phyloP scores from a whole-genome alignment of 2,888 invertebrate genomes.

The Protodeltote pygarga region DNA sequence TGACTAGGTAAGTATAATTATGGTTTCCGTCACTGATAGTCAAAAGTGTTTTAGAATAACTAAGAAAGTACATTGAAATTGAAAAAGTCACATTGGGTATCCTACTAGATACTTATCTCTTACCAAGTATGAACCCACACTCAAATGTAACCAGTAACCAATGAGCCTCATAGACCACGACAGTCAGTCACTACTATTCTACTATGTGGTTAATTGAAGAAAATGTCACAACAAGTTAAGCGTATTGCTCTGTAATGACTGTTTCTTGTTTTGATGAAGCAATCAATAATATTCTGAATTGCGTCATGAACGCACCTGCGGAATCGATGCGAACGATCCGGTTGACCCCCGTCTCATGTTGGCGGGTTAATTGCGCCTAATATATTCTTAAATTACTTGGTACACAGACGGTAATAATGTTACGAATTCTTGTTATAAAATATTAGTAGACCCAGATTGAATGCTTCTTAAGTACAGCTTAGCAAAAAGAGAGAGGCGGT shows the following conservation, averaged over 20 bases:
- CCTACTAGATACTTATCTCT: too few species aligned
- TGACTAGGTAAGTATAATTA: too few species aligned
- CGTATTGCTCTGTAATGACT: not conserved
- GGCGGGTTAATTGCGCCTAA: conserved; percentile 24
- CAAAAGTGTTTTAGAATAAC: too few species aligned
- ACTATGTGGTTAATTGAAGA: conserved; percentile 17
- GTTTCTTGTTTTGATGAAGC: conserved; percentile 24
- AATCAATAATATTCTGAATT: conserved; percentile 35
- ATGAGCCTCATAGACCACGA: too few species aligned
- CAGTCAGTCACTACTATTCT: not conserved
- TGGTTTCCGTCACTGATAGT: too few species aligned
- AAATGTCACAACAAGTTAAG: conserved; percentile 21
- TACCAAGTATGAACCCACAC: too few species aligned
- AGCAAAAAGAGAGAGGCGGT: too few species aligned
- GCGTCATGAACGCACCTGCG: conserved; percentile 42
- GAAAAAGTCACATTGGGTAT: too few species aligned
- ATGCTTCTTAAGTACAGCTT: too few species aligned
- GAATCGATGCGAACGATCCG: conserved; percentile 27
- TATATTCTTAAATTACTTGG: conserved; percentile 3
- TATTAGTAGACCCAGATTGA: too few species aligned
- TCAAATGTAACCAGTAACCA: too few species aligned
- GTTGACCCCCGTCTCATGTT: conserved; percentile 33
- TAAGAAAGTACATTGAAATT: too few species aligned
- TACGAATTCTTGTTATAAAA: not conserved
- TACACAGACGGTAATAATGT: not conserved